These are phyloP conservation scores for Melitaea cinxia DNA, from an alignment of 1,140 invertebrate species.

Conservation along the genomic window DNA sequence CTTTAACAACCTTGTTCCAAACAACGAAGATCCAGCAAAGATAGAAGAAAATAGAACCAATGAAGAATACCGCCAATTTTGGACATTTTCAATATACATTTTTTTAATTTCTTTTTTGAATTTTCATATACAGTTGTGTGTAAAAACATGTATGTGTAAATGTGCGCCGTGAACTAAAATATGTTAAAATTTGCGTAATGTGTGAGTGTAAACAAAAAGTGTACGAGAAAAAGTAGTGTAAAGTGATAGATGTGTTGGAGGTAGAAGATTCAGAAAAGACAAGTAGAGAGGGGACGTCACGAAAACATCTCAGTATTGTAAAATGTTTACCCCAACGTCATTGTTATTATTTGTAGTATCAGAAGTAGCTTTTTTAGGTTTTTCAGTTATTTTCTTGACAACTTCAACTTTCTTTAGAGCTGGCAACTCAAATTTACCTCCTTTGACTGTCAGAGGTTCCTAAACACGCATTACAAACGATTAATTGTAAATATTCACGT, in stretches of 20 bases:
- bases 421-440: constrained; percentile 76
- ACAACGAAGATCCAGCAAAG: constrained; percentile 33
- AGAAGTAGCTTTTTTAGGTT: constrained; percentile 62
- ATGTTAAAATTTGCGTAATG: constrained; percentile 1
- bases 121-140: constrained; percentile 20
- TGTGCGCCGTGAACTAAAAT: constrained; percentile 5
- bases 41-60: background rate
- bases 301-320: constrained; percentile 30
- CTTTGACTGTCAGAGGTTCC: constrained; percentile 70
- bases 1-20: constrained; percentile 43
- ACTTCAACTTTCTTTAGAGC: constrained; percentile 76
- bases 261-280: constrained; percentile 24
- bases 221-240: constrained; percentile 9
- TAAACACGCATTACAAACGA: constrained; percentile 68
- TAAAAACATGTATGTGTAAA: constrained; percentile 32
- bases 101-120: too few species aligned
- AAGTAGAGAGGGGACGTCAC: constrained; percentile 46
- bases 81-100: background rate
- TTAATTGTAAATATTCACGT: constrained; percentile 5
- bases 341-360: constrained; percentile 77
- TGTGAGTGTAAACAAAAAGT: constrained; percentile 20
- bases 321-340: constrained; percentile 78
- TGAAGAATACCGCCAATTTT: background rate
- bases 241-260: background rate
- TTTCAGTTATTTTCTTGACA: constrained; percentile 66